Evolutionary conservation across 2,888 invertebrate species (phyloP).

Genomic region (Mimachlamys varia): DNA sequence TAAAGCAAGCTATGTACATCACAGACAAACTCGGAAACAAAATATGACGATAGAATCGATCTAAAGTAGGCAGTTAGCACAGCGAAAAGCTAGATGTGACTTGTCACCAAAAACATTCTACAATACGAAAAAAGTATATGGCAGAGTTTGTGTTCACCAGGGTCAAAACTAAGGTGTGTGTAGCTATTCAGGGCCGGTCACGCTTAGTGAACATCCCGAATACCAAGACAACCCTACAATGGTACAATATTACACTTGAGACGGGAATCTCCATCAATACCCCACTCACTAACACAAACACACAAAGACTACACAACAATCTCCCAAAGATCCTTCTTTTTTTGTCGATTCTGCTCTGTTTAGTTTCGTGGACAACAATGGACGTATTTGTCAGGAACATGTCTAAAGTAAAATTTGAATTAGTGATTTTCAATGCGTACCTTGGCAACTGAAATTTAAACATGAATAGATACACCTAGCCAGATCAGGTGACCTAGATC

Average conservation of each 20-base stretch:
- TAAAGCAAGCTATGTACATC: not conserved
- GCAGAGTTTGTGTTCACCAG: not conserved
- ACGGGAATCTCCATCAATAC: not conserved
- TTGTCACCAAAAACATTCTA: not conserved
- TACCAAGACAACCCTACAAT: conserved; percentile 10
- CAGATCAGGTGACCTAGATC: not conserved
- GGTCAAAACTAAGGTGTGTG: conserved; percentile 30
- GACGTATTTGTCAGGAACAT: conserved; percentile 13
- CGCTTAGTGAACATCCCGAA: not conserved
- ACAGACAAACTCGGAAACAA: not conserved
- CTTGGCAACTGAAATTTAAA: conserved; percentile 32
- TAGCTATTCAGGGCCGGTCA: conserved; percentile 19
- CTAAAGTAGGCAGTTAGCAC: not conserved
- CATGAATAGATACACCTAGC: conserved; percentile 23
- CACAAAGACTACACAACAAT: conserved; percentile 12
- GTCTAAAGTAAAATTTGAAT: conserved; percentile 33
- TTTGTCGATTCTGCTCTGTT: not conserved
- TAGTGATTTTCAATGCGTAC: conserved; percentile 31
- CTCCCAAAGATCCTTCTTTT: not conserved
- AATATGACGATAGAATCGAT: not conserved
- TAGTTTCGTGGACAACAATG: conserved; percentile 5
- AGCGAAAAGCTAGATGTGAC: not conserved
- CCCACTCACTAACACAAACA: not conserved
- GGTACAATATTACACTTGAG: not conserved
- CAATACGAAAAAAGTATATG: not conserved